These are phyloP conservation scores for Drosophila nr. perissopoda DNA, from an alignment of 2,888 invertebrate species.

Conservation along the genomic window DNA sequence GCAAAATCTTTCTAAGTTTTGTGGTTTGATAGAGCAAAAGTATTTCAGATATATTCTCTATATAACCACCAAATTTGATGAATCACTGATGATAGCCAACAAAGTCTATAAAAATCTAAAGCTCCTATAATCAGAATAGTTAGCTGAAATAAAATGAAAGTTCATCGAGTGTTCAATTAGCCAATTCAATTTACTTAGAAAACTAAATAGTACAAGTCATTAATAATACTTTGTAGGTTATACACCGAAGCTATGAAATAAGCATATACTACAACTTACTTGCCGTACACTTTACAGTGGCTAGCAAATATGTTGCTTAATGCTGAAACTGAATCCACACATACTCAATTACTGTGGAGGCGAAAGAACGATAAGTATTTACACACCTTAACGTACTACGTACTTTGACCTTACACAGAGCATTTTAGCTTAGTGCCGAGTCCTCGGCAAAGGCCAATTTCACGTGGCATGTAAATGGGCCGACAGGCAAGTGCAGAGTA, in stretches of 20 bases:
- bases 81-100: neutral
- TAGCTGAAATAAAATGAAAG: neutral
- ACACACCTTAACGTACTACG: slow-evolving; percentile 16
- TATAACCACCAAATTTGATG: neutral
- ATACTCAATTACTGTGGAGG: slow-evolving; percentile 11
- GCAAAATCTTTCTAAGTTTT: neutral
- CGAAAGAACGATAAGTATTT: slow-evolving; percentile 9
- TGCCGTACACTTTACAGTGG: neutral
- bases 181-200: neutral
- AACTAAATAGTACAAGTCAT: too few species aligned
- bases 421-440: slow-evolving; percentile 15
- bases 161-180: neutral
- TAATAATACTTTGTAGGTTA: neutral
- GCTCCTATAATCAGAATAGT: neutral
- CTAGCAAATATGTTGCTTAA: neutral
- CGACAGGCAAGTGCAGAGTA: slow-evolving; percentile 25
- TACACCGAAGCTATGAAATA: too few species aligned
- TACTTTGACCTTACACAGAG: slow-evolving; percentile 23
- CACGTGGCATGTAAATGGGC: slow-evolving; percentile 51
- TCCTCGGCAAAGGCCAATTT: slow-evolving; percentile 51
- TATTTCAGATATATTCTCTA: too few species aligned
- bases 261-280: neutral
- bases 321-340: neutral
- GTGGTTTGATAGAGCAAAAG: too few species aligned
- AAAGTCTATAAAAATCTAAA: neutral